phyloP scores from a whole-genome alignment of 2,888 invertebrate species.

The Malthinus seriepunctatus region DNA sequence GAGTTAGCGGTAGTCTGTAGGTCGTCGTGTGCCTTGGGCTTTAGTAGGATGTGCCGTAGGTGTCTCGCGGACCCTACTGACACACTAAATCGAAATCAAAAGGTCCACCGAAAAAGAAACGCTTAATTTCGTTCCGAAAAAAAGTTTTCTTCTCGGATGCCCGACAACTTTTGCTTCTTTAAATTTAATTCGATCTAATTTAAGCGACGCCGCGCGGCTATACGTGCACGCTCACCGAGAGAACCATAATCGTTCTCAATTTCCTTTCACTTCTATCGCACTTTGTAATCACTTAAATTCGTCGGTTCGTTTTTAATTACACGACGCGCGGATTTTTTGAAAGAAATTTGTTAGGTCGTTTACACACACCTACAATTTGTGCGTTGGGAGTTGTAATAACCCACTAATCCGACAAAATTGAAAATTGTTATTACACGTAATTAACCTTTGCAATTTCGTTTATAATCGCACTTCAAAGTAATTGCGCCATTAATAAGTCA shows the following conservation, averaged over 20 bases:
- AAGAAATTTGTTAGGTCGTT: too few relatives aligned
- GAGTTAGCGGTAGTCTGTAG: slow-evolving; percentile 39
- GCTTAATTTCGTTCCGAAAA: slow-evolving; percentile 1
- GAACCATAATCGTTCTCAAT: neutral
- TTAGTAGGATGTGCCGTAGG: slow-evolving; percentile 30
- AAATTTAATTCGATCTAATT: slow-evolving; percentile 1
- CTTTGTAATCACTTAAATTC: too few relatives aligned
- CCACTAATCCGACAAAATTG: too few relatives aligned
- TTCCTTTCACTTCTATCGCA: slow-evolving; percentile 1
- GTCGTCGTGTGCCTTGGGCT: slow-evolving; percentile 35
- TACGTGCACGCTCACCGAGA: too few relatives aligned
- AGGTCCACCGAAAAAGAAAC: neutral
- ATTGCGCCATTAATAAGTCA: too few relatives aligned
- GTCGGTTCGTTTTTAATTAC: too few relatives aligned
- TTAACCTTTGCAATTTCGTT: too few relatives aligned
- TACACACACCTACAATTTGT: too few relatives aligned
- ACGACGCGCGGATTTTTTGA: too few relatives aligned
- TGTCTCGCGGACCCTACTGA: slow-evolving; percentile 31
- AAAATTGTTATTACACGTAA: too few relatives aligned
- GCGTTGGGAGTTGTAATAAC: too few relatives aligned
- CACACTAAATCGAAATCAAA: slow-evolving; percentile 27
- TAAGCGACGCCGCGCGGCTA: neutral
- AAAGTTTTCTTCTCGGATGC: neutral
- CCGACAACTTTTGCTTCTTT: slow-evolving; percentile 5
- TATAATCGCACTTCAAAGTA: too few relatives aligned